Percentiles rank a stretch among this genome's conserved stretches.
phyloP scores from a whole-genome alignment of 2,888 invertebrate species.

The Lacanobia wlatinum region DNA sequence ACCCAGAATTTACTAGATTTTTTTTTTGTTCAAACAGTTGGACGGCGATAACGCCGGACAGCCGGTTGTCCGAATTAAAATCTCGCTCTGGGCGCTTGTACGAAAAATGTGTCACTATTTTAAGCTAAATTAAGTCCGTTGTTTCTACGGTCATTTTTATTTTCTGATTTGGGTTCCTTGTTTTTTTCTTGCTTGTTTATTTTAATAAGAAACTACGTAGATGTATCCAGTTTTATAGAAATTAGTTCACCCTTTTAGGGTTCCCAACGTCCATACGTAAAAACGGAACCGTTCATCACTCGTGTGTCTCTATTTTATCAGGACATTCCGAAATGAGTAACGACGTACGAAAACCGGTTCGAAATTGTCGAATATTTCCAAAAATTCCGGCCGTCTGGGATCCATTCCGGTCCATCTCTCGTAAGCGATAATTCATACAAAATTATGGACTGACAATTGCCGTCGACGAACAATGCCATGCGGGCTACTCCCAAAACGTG shows the following conservation, averaged over 20 bases:
- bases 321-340: conserved; percentile 17
- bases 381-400: conserved; percentile 40
- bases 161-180: conserved; percentile 30
- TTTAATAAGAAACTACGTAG: neutral
- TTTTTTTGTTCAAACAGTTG: conserved; percentile 73
- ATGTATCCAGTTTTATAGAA: neutral
- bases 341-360: conserved; percentile 12
- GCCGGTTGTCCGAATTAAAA: conserved; percentile 74
- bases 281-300: neutral
- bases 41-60: conserved; percentile 73
- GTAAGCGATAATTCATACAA: conserved; percentile 62
- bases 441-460: conserved; percentile 65
- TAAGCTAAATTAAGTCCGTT: conserved; percentile 60
- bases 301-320: neutral
- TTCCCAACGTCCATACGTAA: neutral
- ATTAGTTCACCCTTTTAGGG: no score
- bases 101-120: conserved; percentile 71
- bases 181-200: neutral
- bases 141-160: conserved; percentile 41
- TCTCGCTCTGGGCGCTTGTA: conserved; percentile 69
- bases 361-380: conserved; percentile 33
- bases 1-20: conserved; percentile 65
- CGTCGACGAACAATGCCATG: conserved; percentile 55
- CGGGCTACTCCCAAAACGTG: conserved; percentile 59
- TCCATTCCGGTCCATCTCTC: conserved; percentile 51